phyloP scores from a whole-genome alignment of 1,140 invertebrate genomes.

The Zaprionus ornatus region DNA sequence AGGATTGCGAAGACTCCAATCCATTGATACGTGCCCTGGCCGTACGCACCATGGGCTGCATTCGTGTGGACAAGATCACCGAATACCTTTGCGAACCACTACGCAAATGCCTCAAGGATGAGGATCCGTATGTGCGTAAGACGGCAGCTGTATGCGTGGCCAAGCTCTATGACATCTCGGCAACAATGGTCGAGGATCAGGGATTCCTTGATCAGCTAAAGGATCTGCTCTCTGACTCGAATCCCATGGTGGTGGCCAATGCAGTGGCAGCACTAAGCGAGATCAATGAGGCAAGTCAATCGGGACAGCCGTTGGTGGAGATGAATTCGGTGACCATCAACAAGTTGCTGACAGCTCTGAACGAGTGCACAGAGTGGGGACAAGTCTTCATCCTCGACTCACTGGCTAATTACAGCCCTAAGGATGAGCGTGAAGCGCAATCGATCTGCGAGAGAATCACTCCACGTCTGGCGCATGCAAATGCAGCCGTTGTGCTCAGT shows the following conservation, averaged over 20 bases:
- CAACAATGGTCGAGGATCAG: conserved; percentile 92
- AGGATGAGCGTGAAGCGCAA: conserved; percentile 99
- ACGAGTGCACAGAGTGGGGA: conserved; percentile 99
- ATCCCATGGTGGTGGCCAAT: conserved; percentile 99
- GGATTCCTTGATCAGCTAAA: conserved; percentile 99
- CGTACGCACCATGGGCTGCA: conserved; percentile 99
- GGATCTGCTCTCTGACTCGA: conserved; percentile 98
- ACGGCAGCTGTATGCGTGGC: conserved; percentile 99
- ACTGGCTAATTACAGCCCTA: conserved; percentile 97
- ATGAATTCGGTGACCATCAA: conserved; percentile 99
- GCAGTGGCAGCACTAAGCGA: conserved; percentile 99
- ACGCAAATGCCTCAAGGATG: conserved; percentile 98
- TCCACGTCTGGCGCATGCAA: conserved; percentile 98
- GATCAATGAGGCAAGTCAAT: conserved; percentile 98
- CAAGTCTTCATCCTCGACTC: conserved; percentile 99
- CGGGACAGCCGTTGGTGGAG: conserved; percentile 95
- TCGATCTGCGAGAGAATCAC: conserved; percentile 99
- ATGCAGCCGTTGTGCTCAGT: conserved; percentile 99
- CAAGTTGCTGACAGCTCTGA: conserved; percentile 98
- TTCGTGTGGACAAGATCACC: conserved; percentile 99
- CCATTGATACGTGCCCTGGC: conserved; percentile 99
- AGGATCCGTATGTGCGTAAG: conserved; percentile 99
- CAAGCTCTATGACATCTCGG: conserved; percentile 99
- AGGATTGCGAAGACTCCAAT: conserved; percentile 99
- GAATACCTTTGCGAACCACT: conserved; percentile 99